Conservation (phyloP, 2,113 vertebrate species). For the Amblyornis subalaris region DNA sequence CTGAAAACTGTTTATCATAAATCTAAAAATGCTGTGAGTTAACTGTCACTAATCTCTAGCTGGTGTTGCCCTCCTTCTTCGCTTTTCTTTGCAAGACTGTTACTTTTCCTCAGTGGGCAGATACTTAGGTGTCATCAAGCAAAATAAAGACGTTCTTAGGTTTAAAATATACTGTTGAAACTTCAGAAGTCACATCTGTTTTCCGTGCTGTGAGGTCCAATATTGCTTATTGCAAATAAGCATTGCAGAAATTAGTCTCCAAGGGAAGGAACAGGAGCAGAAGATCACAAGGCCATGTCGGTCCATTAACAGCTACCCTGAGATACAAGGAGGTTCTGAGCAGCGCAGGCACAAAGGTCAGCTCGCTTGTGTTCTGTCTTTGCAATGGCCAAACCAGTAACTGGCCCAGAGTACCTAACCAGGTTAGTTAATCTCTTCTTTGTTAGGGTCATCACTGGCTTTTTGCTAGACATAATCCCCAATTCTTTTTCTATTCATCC, state of each 20-base stretch:
- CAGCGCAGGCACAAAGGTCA: not conserved
- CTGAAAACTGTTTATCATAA: not conserved
- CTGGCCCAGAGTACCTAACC: not conserved
- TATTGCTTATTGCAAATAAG: too few relatives aligned
- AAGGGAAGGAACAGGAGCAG: not conserved
- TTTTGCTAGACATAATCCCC: not conserved
- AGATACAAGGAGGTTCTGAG: not conserved
- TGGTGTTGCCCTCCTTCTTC: not conserved
- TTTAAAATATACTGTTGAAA: not conserved
- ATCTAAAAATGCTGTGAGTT: not conserved
- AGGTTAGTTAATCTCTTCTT: not conserved
- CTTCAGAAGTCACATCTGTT: not conserved
- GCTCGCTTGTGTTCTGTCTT: not conserved
- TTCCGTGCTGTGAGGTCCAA: not conserved
- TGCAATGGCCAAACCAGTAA: not conserved
- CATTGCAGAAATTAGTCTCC: not conserved
- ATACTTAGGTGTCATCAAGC: not conserved
- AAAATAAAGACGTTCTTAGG: not conserved
- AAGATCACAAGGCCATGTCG: not conserved
- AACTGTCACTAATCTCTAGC: not conserved
- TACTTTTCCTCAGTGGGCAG: not conserved
- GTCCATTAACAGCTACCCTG: not conserved
- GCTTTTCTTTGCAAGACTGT: not conserved
- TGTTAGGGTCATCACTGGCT: not conserved
- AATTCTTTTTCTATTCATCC: not conserved